phyloP scores from a whole-genome alignment of 2,113 vertebrate species.

The Ardeotis arabs region DNA sequence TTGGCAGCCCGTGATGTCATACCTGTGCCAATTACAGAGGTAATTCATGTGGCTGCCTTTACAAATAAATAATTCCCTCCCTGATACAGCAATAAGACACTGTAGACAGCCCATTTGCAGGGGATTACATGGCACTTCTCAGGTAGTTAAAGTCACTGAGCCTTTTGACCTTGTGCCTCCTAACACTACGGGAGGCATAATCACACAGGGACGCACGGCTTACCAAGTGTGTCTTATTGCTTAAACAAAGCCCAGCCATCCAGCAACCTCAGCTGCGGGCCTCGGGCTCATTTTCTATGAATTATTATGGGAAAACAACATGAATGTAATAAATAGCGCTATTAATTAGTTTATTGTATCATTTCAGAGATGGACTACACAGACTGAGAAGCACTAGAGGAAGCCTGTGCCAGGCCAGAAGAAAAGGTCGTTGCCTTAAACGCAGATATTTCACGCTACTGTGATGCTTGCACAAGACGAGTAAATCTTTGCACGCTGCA shows the following conservation, averaged over 20 bases:
- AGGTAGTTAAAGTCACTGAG: conserved; percentile 61
- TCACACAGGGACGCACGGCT: neutral
- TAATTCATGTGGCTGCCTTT: conserved; percentile 26
- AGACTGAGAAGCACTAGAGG: conserved; percentile 54
- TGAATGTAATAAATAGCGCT: conserved; percentile 49
- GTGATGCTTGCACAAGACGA: conserved; percentile 35
- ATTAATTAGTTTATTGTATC: conserved; percentile 75
- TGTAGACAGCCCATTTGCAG: conserved; percentile 44
- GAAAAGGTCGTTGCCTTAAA: conserved; percentile 66
- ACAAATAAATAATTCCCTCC: conserved; percentile 47
- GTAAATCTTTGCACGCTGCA: conserved; percentile 29
- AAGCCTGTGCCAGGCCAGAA: conserved; percentile 37
- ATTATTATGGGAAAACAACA: conserved; percentile 23
- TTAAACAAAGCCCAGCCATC: conserved; percentile 54
- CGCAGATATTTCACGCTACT: conserved; percentile 45
- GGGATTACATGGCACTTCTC: conserved; percentile 60
- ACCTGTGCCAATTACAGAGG: neutral
- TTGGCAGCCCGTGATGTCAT: conserved; percentile 41
- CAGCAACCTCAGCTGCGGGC: conserved; percentile 33
- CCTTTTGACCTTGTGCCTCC: conserved; percentile 52
- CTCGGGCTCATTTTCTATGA: conserved; percentile 12
- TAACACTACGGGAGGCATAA: neutral
- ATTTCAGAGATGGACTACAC: conserved; percentile 56
- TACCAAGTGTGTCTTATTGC: conserved; percentile 35
- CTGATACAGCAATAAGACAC: conserved; percentile 28